These are phyloP conservation scores for Lithobates sylvaticus DNA, from an alignment of 2,797 vertebrate genomes.

Conservation along the genomic window DNA sequence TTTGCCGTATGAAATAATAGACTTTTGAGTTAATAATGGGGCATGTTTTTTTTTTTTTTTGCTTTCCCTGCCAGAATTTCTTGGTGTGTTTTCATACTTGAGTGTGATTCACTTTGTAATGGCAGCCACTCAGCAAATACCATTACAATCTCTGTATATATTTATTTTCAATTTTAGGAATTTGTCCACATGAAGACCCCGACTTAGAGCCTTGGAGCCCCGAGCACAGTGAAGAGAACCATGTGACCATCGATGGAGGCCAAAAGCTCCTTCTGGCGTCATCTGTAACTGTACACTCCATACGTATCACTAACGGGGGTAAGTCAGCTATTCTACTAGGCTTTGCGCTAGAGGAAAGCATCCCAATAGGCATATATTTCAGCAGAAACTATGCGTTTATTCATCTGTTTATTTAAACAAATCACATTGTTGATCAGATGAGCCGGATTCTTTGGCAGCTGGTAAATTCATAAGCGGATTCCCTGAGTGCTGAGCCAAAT, in stretches of 20 bases:
- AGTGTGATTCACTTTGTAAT: not conserved
- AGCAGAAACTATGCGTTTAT: slow-evolving; percentile 20
- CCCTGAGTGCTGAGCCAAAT: slow-evolving; percentile 28
- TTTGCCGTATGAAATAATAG: not conserved
- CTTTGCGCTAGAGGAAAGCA: not conserved
- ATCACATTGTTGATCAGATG: slow-evolving; percentile 30
- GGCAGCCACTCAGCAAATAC: not conserved
- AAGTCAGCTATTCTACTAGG: slow-evolving; percentile 44
- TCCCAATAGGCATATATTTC: slow-evolving; percentile 12
- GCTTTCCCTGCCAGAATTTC: not conserved
- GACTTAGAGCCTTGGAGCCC: slow-evolving; percentile 88
- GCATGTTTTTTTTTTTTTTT: not conserved
- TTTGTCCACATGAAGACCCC: slow-evolving; percentile 86
- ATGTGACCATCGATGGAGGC: slow-evolving; percentile 78
- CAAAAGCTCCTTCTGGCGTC: slow-evolving; percentile 84
- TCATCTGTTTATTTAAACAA: slow-evolving; percentile 36
- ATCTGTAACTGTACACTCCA: slow-evolving; percentile 90
- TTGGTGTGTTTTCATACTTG: not conserved
- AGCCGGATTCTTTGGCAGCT: slow-evolving; percentile 34
- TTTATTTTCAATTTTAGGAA: slow-evolving; percentile 41
- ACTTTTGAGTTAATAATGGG: not conserved
- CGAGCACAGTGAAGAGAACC: slow-evolving; percentile 80
- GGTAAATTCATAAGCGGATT: slow-evolving; percentile 41
- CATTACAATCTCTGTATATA: slow-evolving; percentile 2
- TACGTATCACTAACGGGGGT: slow-evolving; percentile 88